phyloP scores from a whole-genome alignment of 1,140 invertebrate genomes.

The Heliconius nattereri region DNA sequence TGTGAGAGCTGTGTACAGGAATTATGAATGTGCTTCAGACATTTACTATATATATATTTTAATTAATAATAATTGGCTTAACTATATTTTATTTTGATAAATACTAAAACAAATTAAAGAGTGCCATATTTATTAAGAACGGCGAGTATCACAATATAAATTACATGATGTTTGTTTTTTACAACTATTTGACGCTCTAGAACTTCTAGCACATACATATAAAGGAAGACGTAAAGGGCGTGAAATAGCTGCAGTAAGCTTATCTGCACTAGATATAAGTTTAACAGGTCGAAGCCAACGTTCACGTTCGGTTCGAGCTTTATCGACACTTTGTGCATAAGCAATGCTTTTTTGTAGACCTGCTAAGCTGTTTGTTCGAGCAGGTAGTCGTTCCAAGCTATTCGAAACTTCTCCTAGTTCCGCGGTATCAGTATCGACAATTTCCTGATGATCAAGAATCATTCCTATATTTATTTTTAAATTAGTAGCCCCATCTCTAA shows the following conservation, averaged over 20 bases:
- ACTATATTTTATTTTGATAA: background rate
- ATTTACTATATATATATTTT: too few relatives aligned
- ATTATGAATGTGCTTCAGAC: too few relatives aligned
- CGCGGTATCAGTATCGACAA: constrained; percentile 70
- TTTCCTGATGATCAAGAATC: constrained; percentile 71
- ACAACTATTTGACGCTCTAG: constrained; percentile 44
- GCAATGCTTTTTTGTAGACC: constrained; percentile 59
- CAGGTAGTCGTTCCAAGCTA: constrained; percentile 62
- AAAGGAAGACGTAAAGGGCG: constrained; percentile 52
- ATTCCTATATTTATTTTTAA: constrained; percentile 73
- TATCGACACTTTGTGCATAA: constrained; percentile 56
- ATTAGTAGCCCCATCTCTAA: constrained; percentile 63
- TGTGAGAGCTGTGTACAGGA: too few relatives aligned
- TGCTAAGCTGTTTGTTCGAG: constrained; percentile 65
- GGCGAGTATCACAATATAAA: constrained; percentile 59
- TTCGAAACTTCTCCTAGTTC: constrained; percentile 69
- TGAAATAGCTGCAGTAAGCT: constrained; percentile 48
- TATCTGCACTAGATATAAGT: constrained; percentile 53
- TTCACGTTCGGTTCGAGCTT: constrained; percentile 51
- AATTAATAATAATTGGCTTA: background rate
- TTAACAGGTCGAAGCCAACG: constrained; percentile 46
- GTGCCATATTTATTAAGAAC: constrained; percentile 42
- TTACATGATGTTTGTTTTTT: constrained; percentile 50
- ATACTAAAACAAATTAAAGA: background rate
- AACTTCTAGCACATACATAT: constrained; percentile 41